These are phyloP conservation scores for Bactericera cockerelli DNA, from an alignment of 1,140 invertebrate species.

Conservation along the genomic window DNA sequence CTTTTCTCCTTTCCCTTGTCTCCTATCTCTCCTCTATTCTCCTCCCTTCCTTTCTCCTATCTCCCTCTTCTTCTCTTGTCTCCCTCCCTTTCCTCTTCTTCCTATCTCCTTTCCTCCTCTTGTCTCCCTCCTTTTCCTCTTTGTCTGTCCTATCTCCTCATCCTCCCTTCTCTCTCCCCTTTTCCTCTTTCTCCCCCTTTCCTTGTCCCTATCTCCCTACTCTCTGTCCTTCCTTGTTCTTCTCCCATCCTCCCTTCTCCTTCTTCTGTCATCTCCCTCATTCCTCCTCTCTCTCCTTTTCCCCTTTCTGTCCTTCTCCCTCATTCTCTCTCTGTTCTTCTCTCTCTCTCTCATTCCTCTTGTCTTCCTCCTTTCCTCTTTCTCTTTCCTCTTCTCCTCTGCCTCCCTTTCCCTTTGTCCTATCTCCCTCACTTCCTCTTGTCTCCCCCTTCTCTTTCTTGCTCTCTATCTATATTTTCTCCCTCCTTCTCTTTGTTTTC, in stretches of 20 bases:
- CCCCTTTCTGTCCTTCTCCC: conserved; percentile 12
- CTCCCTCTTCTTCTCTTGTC: neutral
- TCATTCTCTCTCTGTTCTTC: conserved; percentile 10
- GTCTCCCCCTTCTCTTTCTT: no score
- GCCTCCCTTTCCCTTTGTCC: no score
- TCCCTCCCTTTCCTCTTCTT: neutral
- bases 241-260: conserved; percentile 4
- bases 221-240: conserved; percentile 10
- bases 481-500: no score
- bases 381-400: no score
- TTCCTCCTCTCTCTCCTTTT: neutral
- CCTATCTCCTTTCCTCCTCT: neutral
- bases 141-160: conserved; percentile 7
- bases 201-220: neutral
- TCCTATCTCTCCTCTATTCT: no score
- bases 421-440: no score
- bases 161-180: conserved; percentile 1
- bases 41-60: neutral
- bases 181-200: conserved; percentile 7
- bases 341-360: no score
- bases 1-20: neutral
- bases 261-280: conserved; percentile 4
- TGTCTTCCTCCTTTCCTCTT: no score
- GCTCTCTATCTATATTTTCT: no score
- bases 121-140: neutral